Conservation (phyloP, 2,113 vertebrate genomes). For the Seriola rivoliana region DNA sequence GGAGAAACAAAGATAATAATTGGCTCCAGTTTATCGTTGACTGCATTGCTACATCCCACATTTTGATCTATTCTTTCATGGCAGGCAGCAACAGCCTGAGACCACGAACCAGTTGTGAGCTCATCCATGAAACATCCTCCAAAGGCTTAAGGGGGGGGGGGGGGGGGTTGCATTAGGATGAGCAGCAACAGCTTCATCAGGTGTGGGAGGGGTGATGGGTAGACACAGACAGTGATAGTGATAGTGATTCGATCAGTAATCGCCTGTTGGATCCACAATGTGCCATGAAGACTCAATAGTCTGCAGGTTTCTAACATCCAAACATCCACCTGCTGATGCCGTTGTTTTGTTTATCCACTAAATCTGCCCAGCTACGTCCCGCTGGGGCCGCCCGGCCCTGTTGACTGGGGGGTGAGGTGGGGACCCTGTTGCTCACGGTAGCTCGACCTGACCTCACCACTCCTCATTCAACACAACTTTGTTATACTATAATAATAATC, state of each 20-base stretch:
- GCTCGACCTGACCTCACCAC: too few relatives aligned
- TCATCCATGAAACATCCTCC: constrained; percentile 82
- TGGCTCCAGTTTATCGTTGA: constrained; percentile 67
- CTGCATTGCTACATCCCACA: constrained; percentile 45
- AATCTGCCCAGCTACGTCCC: too few relatives aligned
- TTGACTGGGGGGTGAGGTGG: too few relatives aligned
- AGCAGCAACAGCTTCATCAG: constrained; percentile 46
- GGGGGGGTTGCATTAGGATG: neutral
- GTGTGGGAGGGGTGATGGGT: constrained; percentile 1
- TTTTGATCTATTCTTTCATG: constrained; percentile 53
- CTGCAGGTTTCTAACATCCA: neutral
- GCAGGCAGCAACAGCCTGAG: constrained; percentile 42
- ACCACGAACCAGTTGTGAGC: constrained; percentile 37
- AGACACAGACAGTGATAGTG: neutral
- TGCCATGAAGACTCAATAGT: too few relatives aligned
- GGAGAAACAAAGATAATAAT: constrained; percentile 66
- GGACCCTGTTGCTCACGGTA: too few relatives aligned
- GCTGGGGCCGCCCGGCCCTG: too few relatives aligned
- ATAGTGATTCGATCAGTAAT: neutral
- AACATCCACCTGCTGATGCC: neutral
- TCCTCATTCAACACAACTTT: too few relatives aligned
- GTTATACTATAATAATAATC: too few relatives aligned
- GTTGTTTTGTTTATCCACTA: too few relatives aligned
- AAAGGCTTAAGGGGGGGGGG: constrained; percentile 40
- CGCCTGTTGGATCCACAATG: neutral